phyloP scores from a whole-genome alignment of 2,888 invertebrate species.

The Phengaris arion region DNA sequence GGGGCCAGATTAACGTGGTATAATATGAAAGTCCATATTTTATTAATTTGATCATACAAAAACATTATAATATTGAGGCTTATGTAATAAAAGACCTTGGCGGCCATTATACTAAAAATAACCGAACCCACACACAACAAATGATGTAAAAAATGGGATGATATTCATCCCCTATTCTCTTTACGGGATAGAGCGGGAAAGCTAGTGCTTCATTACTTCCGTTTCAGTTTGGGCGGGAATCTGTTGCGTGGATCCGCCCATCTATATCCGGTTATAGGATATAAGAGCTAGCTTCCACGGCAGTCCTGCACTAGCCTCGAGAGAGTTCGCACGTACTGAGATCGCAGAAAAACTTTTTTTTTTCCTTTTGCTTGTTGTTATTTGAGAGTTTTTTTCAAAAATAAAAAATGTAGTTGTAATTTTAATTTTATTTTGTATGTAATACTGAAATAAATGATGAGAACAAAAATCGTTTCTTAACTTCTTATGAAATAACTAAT shows the following conservation, averaged over 20 bases:
- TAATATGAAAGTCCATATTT: no score
- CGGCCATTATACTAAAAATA: not conserved
- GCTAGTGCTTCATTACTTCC: not conserved
- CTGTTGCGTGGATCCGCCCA: constrained; percentile 19
- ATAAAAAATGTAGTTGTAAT: not conserved
- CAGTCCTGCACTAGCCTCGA: not conserved
- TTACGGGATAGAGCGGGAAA: not conserved
- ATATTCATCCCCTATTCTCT: not conserved
- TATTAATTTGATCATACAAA: no score
- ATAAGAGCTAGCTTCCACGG: not conserved
- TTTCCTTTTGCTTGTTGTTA: not conserved
- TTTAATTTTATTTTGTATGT: not conserved
- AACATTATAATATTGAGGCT: not conserved
- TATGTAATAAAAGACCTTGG: not conserved
- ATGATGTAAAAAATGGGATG: constrained; percentile 8
- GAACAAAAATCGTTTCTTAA: not conserved
- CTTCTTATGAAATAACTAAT: no score
- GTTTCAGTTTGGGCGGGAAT: constrained; percentile 15
- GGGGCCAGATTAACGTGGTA: no score
- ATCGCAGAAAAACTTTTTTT: not conserved
- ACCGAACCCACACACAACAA: not conserved
- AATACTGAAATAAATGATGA: not conserved
- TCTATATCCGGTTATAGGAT: not conserved
- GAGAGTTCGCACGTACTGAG: not conserved
- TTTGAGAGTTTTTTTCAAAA: not conserved